These are phyloP conservation scores for Pipistrellus pygmaeus DNA, from an alignment of 2,797 vertebrate genomes.

Conservation along the genomic window DNA sequence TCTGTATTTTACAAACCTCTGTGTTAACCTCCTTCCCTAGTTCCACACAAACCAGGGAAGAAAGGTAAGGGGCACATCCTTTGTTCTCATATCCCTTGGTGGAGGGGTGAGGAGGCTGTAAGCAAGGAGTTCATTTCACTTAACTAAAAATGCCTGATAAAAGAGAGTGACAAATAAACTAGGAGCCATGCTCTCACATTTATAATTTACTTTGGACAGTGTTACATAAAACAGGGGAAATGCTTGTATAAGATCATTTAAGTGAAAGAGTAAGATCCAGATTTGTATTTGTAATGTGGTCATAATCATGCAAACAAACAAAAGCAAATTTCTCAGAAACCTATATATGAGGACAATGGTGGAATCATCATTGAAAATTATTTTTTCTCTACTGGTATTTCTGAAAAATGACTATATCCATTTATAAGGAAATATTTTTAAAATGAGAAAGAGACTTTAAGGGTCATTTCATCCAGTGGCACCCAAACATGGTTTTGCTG, in stretches of 20 bases:
- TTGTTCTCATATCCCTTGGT: background rate
- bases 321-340: background rate
- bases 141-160: background rate
- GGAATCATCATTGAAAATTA: background rate
- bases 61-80: background rate
- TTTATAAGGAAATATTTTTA: background rate
- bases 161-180: background rate
- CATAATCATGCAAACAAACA: slow-evolving; percentile 21
- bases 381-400: background rate
- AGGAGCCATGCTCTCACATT: background rate
- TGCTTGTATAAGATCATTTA: background rate
- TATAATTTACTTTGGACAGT: background rate
- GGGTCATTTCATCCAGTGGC: background rate
- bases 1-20: no score
- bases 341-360: background rate
- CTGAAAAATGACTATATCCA: background rate
- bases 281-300: background rate
- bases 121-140: background rate
- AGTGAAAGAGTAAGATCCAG: background rate
- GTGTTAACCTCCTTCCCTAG: no score
- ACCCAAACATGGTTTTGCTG: background rate
- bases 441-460: background rate
- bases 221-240: background rate
- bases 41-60: background rate
- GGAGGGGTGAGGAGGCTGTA: no score